Evolutionary conservation across 2,113 vertebrate species (phyloP).

Genomic region (Isurus oxyrinchus): DNA sequence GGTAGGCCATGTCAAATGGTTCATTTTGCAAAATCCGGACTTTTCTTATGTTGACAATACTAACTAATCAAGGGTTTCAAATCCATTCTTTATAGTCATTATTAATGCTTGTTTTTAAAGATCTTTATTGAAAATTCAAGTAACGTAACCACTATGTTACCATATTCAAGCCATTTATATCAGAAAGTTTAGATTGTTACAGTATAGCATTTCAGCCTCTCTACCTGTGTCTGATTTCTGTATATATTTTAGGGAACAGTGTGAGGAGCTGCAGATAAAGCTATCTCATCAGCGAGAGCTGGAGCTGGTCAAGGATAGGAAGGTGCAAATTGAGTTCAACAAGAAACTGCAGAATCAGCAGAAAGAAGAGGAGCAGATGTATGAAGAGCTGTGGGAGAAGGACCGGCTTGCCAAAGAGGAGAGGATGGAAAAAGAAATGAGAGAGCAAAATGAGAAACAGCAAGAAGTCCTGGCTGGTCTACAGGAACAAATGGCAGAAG

Average conservation of each 20-base stretch:
- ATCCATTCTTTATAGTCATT: background rate
- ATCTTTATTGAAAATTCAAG: background rate
- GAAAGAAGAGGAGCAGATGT: constrained; percentile 59
- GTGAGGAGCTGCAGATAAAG: constrained; percentile 60
- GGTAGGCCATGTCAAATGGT: background rate
- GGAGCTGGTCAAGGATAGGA: constrained; percentile 56
- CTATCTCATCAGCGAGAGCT: constrained; percentile 45
- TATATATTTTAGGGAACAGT: constrained; percentile 56
- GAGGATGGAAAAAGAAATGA: constrained; percentile 41
- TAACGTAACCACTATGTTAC: background rate
- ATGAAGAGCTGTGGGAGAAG: constrained; percentile 65
- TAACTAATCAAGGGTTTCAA: background rate
- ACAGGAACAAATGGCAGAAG: constrained; percentile 49
- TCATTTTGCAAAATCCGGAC: background rate
- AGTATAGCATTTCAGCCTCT: background rate
- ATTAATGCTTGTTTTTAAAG: background rate
- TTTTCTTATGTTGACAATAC: background rate
- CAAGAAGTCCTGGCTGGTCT: constrained; percentile 47
- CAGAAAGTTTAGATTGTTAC: background rate
- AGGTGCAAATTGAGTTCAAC: constrained; percentile 60
- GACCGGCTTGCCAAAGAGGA: constrained; percentile 67
- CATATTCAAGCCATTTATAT: background rate
- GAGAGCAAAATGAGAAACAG: constrained; percentile 42
- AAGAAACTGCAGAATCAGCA: constrained; percentile 49
- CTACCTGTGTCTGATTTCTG: background rate